These are phyloP conservation scores for Donacobius atricapilla DNA, from an alignment of 2,113 vertebrate genomes.

Conservation along the genomic window DNA sequence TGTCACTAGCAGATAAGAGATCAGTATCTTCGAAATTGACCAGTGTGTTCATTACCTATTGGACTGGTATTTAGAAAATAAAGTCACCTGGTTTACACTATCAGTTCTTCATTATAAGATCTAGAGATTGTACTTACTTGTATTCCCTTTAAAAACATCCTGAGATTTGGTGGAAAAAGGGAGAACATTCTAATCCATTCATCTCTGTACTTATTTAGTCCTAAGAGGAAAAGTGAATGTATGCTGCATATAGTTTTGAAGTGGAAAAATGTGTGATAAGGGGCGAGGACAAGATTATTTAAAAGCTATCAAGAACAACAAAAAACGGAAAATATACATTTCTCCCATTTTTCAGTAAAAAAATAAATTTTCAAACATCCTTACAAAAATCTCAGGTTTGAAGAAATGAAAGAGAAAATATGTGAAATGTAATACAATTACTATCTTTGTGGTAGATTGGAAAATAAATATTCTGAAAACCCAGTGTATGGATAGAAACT, in stretches of 20 bases:
- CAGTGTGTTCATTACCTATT: neutral
- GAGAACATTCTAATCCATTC: neutral
- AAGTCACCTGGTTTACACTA: neutral
- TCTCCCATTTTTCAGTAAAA: neutral
- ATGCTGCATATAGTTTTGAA: neutral
- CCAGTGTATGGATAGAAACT: neutral
- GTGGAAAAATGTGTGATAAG: neutral
- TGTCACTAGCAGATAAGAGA: neutral
- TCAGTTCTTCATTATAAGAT: neutral
- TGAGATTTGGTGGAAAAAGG: neutral
- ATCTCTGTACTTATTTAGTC: neutral
- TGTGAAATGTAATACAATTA: neutral
- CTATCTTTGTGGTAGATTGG: neutral
- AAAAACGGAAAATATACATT: neutral
- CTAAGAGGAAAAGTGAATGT: neutral
- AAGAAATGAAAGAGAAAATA: neutral
- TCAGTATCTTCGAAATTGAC: neutral
- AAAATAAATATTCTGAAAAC: neutral
- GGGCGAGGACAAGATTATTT: neutral
- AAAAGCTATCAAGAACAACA: neutral
- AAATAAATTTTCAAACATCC: neutral
- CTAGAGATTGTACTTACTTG: neutral
- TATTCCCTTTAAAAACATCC: neutral
- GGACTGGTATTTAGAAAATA: neutral
- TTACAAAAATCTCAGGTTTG: neutral